phyloP scores from a whole-genome alignment of 2,797 vertebrate species.

The Centroberyx gerrardi region DNA sequence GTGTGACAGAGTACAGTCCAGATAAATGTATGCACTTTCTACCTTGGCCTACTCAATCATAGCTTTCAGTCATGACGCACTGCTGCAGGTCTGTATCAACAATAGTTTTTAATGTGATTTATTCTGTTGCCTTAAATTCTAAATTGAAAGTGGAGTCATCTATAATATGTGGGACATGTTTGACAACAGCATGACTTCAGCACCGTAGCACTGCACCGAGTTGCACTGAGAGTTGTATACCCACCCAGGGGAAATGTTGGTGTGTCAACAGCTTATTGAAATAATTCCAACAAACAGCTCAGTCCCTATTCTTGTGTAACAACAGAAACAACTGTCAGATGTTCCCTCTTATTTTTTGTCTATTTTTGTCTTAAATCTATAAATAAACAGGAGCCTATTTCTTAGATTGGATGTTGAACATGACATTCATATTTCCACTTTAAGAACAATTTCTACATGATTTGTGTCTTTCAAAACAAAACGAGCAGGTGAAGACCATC shows the following conservation, averaged over 20 bases:
- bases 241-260: conserved; percentile 54
- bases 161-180: conserved; percentile 43
- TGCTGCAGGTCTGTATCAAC: conserved; percentile 56
- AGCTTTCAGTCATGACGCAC: conserved; percentile 46
- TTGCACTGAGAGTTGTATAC: conserved; percentile 37
- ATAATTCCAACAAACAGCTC: conserved; percentile 19
- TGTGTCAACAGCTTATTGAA: conserved; percentile 52
- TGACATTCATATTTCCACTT: conserved; percentile 39
- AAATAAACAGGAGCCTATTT: conserved; percentile 69
- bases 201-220: conserved; percentile 38
- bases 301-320: conserved; percentile 50
- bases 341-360: conserved; percentile 51
- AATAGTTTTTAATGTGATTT: conserved; percentile 65
- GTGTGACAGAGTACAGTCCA: conserved; percentile 53
- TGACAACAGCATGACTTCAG: conserved; percentile 49
- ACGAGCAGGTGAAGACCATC: conserved; percentile 18
- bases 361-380: conserved; percentile 67
- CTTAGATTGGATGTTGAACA: conserved; percentile 29
- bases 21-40: conserved; percentile 43
- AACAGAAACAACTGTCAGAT: conserved; percentile 45
- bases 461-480: conserved; percentile 25
- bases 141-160: conserved; percentile 45
- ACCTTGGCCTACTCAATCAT: conserved; percentile 60
- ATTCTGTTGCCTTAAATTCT: conserved; percentile 67
- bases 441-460: conserved; percentile 9